Evolutionary conservation across 2,888 invertebrate species (phyloP), one percentile per base, ranked within the genome.

Genomic region (Tenthredo scrophulariae): DNA sequence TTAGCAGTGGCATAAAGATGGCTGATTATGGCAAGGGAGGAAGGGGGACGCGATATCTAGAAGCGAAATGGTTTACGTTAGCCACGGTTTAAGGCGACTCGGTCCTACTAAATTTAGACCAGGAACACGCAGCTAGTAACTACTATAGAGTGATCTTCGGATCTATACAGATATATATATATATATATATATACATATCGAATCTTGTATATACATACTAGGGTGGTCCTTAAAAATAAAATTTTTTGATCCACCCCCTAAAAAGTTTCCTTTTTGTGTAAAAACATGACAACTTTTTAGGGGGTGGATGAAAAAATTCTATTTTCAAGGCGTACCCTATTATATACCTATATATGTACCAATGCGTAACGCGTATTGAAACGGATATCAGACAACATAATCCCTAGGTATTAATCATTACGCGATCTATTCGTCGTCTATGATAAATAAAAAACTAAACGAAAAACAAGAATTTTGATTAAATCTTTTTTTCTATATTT

Each of bases 31-130:
- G 37, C 0, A n/a, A 37, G 18, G 33, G 33, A 9, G 37, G n/a
- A 9, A 29, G 18, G 37, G 40, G 70, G n/a, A 37, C 40, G 15
- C 40, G 75, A 75, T 75, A 75, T n/a, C n/a, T 75, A 75, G 26
- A 46, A 75, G 46, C 75, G 18, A 54, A 77, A 77, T 77, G 33
- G 77, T 77, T 77, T 77, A 54, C 77, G 33, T 77, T 77, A 77
- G 10, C 62, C 26, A 9, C 22, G 62, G 77, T 26, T 77, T 77
- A 50, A 77, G 75, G 50, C 75, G 15, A 77, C 50, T 77, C 50
- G 77, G 54, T 18, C 33, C 54, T 54, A 77, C 77, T 77, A 77
- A 77, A 77, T 77, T 54, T 77, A 77, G 77, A 54, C 7, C 50
- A n/a, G 29, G 18, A 18, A 50, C 77, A 54, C 33, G 29, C 50